Percentiles rank a stretch among this genome's conserved stretches.
Conservation (phyloP, 1,140 invertebrate genomes). For the Drosophila sp. region DNA sequence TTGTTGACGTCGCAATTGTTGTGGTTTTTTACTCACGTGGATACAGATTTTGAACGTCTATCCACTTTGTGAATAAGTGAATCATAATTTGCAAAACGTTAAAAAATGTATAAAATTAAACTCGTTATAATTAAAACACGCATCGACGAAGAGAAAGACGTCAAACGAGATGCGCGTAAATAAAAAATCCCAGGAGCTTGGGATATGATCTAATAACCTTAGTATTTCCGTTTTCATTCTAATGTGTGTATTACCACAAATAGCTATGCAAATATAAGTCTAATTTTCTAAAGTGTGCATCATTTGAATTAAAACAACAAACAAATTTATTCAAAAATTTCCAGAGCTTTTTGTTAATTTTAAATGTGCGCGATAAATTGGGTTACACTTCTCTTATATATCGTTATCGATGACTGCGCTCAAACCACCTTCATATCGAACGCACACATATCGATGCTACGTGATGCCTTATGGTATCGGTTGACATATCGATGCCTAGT, state of each 20-base stretch:
- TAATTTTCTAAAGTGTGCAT: conserved; percentile 9
- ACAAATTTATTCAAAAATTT: not conserved
- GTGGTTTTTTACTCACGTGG: conserved; percentile 37
- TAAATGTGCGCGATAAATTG: not conserved
- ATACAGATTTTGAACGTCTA: not conserved
- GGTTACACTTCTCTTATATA: conserved; percentile 8
- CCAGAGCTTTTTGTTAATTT: not conserved
- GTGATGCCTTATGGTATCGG: conserved; percentile 1
- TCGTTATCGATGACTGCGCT: conserved; percentile 7
- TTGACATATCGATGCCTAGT: conserved; percentile 30
- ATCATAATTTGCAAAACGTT: conserved; percentile 41
- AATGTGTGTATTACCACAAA: conserved; percentile 18
- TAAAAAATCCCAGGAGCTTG: conserved; percentile 48
- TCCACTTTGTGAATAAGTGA: conserved; percentile 13
- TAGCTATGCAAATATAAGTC: conserved; percentile 14
- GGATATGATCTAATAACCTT: conserved; percentile 35
- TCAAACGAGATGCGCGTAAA: conserved; percentile 7
- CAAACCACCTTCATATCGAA: not conserved
- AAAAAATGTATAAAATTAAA: not conserved
- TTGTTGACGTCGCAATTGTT: conserved; percentile 4
- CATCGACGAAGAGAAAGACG: conserved; percentile 40
- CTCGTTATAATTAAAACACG: conserved; percentile 27
- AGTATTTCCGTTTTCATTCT: conserved; percentile 52
- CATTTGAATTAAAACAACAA: not conserved
- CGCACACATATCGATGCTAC: not conserved